Conservation (phyloP, 2,797 vertebrate genomes). For the Adelosebastes latens region DNA sequence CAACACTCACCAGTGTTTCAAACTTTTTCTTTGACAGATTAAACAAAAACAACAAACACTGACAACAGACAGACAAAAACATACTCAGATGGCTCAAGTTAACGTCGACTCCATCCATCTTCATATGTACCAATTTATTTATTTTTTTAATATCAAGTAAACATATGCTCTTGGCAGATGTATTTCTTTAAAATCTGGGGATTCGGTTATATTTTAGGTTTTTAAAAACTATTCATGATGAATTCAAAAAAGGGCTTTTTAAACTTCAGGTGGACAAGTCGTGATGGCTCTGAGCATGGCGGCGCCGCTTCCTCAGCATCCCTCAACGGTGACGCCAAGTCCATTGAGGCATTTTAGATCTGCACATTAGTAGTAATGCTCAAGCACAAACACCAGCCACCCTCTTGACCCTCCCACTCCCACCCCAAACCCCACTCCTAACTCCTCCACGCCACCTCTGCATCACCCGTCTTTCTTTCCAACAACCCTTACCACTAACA, state of each 20-base stretch:
- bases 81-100: constrained; percentile 57
- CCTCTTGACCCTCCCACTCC: constrained; percentile 22
- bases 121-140: constrained; percentile 54
- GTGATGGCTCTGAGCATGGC: constrained; percentile 66
- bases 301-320: constrained; percentile 55
- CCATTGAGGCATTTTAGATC: constrained; percentile 59
- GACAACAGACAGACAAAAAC: constrained; percentile 60
- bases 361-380: constrained; percentile 79
- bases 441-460: background rate
- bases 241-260: constrained; percentile 65
- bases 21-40: constrained; percentile 47
- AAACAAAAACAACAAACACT: constrained; percentile 58
- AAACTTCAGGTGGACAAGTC: constrained; percentile 64
- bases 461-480: constrained; percentile 19
- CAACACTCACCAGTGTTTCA: constrained; percentile 45
- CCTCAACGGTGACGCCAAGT: constrained; percentile 44
- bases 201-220: constrained; percentile 36
- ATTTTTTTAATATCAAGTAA: constrained; percentile 59
- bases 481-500: constrained; percentile 1
- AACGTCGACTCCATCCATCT: constrained; percentile 44
- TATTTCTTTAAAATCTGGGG: constrained; percentile 22
- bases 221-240: constrained; percentile 50
- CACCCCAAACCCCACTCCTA: constrained; percentile 6
- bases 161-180: constrained; percentile 54
- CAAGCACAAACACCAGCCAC: constrained; percentile 67